A percentile compares a stretch with the other conserved stretches of the same genome.
Evolutionary conservation across 2,113 vertebrate genomes (phyloP).

Genomic region (Oreamnos americanus): DNA sequence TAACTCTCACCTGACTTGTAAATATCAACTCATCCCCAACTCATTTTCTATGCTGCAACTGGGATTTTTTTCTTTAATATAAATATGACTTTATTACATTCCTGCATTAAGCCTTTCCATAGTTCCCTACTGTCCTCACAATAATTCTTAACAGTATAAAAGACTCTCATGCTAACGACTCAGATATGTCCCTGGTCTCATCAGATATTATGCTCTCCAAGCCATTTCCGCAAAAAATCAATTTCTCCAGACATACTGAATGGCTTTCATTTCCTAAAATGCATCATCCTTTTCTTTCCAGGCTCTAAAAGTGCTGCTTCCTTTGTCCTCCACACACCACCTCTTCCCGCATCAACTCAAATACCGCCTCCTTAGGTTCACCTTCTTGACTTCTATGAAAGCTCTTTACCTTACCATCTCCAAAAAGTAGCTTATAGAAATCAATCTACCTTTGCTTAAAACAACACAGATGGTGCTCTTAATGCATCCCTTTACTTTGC

Average conservation of each 20-base stretch:
- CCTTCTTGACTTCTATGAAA: neutral
- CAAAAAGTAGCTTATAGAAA: neutral
- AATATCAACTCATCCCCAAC: neutral
- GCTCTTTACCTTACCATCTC: neutral
- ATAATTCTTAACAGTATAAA: neutral
- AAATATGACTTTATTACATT: neutral
- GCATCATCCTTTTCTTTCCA: neutral
- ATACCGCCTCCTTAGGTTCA: rapidly evolving
- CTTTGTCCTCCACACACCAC: neutral
- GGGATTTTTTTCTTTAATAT: neutral
- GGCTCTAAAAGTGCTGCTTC: neutral
- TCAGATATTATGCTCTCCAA: neutral
- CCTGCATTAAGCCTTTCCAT: neutral
- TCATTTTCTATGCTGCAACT: neutral
- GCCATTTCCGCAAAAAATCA: neutral
- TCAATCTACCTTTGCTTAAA: neutral
- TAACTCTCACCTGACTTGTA: neutral
- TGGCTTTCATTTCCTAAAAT: neutral
- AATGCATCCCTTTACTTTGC: neutral
- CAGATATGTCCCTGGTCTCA: neutral
- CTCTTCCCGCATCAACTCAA: neutral
- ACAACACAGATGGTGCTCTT: neutral
- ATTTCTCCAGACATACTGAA: neutral
- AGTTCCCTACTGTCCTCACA: neutral
- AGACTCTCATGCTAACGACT: neutral